Conservation (phyloP, 2,113 vertebrate species). For the Sitta europaea region DNA sequence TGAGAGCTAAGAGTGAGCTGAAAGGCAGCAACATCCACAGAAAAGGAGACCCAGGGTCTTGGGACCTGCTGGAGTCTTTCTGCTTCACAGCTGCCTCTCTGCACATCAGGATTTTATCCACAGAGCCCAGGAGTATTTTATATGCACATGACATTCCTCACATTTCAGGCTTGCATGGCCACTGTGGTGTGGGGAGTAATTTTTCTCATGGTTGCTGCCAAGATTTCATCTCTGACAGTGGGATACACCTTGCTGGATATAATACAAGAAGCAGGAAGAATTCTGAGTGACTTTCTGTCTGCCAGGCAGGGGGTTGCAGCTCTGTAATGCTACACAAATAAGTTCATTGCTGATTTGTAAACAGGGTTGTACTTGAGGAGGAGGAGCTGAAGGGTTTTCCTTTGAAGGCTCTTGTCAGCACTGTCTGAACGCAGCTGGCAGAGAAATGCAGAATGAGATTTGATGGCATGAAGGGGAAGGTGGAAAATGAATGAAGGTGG, state of each 20-base stretch:
- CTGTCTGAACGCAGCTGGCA: background rate
- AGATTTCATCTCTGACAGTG: constrained; percentile 38
- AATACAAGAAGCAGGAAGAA: background rate
- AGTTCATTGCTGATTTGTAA: constrained; percentile 23
- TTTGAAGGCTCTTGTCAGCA: constrained; percentile 17
- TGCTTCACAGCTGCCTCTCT: background rate
- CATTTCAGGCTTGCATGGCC: background rate
- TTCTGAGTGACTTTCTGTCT: background rate
- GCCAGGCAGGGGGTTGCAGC: background rate
- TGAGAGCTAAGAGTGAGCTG: background rate
- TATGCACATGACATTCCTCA: background rate
- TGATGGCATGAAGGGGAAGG: background rate
- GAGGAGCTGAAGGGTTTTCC: constrained; percentile 3
- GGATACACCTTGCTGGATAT: constrained; percentile 7
- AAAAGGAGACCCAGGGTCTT: background rate
- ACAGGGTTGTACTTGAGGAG: background rate
- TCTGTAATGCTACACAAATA: background rate
- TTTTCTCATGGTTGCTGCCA: background rate
- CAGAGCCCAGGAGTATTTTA: background rate
- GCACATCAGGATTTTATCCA: background rate
- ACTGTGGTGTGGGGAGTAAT: background rate
- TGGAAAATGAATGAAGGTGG: background rate
- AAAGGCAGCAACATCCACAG: background rate
- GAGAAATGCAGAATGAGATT: constrained; percentile 3
- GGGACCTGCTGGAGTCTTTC: background rate